Conservation (phyloP, 2,888 invertebrate genomes). For the Apotomis capreana region DNA sequence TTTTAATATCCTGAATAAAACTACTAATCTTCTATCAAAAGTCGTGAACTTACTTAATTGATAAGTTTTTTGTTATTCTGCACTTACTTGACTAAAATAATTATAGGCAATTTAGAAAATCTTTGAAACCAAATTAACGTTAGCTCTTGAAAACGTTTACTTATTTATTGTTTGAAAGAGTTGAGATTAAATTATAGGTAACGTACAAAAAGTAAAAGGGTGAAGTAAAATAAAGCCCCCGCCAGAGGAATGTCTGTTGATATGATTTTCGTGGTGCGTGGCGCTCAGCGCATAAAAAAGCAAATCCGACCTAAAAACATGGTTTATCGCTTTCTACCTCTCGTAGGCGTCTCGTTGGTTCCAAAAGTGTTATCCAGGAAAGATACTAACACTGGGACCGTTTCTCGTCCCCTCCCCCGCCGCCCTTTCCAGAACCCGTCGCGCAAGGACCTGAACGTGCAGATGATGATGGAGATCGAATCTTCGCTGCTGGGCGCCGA, state of each 20-base stretch:
- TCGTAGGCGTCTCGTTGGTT: neutral
- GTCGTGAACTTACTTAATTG: too few species aligned
- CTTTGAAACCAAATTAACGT: neutral
- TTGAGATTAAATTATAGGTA: too few species aligned
- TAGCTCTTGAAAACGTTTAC: neutral
- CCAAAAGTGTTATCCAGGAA: neutral
- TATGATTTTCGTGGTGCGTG: too few species aligned
- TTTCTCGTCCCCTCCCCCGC: slow-evolving; percentile 40
- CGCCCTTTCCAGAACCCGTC: slow-evolving; percentile 90
- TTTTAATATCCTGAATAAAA: neutral
- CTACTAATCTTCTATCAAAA: neutral
- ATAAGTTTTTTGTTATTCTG: too few species aligned
- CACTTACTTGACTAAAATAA: too few species aligned
- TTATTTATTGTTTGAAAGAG: too few species aligned
- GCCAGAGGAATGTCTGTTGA: too few species aligned
- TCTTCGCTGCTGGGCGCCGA: slow-evolving; percentile 92
- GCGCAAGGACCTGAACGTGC: slow-evolving; percentile 95
- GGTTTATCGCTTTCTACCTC: too few species aligned
- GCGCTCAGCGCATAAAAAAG: too few species aligned
- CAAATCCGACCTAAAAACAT: too few species aligned
- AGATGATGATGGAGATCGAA: slow-evolving; percentile 96
- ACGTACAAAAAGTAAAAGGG: neutral
- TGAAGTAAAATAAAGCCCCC: too few species aligned
- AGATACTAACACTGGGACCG: slow-evolving; percentile 9
- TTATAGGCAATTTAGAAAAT: neutral